These are phyloP conservation scores for Parus major DNA, from an alignment of 2,113 vertebrate species.

Conservation along the genomic window DNA sequence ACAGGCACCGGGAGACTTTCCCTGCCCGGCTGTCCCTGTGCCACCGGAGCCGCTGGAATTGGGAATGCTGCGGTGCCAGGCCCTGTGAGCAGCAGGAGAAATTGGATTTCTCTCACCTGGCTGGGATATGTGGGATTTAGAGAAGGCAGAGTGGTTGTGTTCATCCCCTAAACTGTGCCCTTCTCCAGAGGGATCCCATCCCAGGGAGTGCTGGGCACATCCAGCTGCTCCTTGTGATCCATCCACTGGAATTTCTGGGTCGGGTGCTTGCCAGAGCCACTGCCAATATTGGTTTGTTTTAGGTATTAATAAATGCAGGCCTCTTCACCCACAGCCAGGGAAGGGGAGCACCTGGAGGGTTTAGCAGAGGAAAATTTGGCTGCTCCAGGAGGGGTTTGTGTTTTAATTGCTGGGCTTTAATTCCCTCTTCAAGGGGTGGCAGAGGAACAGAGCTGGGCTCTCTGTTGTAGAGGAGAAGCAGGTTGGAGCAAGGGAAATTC, in stretches of 20 bases:
- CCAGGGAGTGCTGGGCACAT: background rate
- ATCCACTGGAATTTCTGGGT: background rate
- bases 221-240: fast-evolving
- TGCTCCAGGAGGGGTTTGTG: background rate
- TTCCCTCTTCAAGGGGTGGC: background rate
- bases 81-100: background rate
- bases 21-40: background rate
- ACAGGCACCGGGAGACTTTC: background rate
- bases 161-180: fast-evolving
- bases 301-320: background rate
- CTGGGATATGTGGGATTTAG: fast-evolving
- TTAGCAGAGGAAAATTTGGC: background rate
- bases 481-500: background rate
- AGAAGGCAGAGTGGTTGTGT: background rate
- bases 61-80: background rate
- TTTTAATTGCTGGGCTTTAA: background rate
- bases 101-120: background rate
- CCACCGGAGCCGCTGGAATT: background rate
- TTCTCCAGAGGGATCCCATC: background rate
- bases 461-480: background rate
- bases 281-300: background rate
- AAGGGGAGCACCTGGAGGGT: background rate
- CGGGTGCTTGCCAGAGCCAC: background rate
- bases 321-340: background rate
- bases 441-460: background rate